phyloP scores from a whole-genome alignment of 2,113 vertebrate species.

The Caranx melampygus region DNA sequence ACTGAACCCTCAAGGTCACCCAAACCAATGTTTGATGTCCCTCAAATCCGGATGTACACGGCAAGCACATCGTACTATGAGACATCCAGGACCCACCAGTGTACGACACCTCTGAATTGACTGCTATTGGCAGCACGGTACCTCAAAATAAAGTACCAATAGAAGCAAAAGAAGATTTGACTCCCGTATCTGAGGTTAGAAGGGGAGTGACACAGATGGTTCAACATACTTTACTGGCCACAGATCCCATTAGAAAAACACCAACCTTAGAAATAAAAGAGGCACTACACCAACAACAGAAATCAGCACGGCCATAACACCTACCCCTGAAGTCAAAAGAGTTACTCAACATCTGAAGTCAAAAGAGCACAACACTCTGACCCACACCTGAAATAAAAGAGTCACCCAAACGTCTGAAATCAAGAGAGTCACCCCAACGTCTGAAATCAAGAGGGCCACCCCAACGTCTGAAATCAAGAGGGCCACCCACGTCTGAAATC shows the following conservation, averaged over 20 bases:
- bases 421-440: slow-evolving; percentile 45
- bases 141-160: slow-evolving; percentile 64
- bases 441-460: slow-evolving; percentile 31
- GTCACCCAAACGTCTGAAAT: slow-evolving; percentile 48
- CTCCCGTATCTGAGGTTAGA: slow-evolving; percentile 51
- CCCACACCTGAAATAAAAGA: slow-evolving; percentile 40
- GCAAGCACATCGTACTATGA: slow-evolving; percentile 80
- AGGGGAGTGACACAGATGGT: slow-evolving; percentile 13
- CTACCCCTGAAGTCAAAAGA: slow-evolving; percentile 52
- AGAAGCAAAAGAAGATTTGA: slow-evolving; percentile 56
- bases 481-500: no score
- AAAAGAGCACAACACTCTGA: no score
- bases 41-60: slow-evolving; percentile 82
- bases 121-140: slow-evolving; percentile 64
- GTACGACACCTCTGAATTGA: slow-evolving; percentile 74
- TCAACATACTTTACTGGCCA: slow-evolving; percentile 17
- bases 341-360: neutral
- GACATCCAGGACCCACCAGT: slow-evolving; percentile 75
- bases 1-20: slow-evolving; percentile 75
- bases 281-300: slow-evolving; percentile 44
- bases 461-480: slow-evolving; percentile 51
- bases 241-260: slow-evolving; percentile 52
- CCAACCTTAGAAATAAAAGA: slow-evolving; percentile 52
- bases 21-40: slow-evolving; percentile 85
- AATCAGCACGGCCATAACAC: slow-evolving; percentile 28